These are phyloP conservation scores for Calliopsis andreniformis DNA, from an alignment of 1,140 invertebrate genomes.

Conservation along the genomic window DNA sequence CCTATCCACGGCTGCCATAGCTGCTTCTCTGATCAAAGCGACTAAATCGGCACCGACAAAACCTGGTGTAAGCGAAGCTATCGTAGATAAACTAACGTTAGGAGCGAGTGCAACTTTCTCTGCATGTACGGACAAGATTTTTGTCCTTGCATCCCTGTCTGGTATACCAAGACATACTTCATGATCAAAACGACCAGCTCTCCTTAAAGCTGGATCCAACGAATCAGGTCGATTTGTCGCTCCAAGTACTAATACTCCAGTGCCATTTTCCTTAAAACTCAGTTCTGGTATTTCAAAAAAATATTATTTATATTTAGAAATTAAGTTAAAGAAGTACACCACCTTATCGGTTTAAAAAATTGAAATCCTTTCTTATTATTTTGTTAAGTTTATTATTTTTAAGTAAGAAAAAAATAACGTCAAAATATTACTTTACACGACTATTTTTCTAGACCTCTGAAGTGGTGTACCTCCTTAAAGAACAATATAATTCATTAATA, in stretches of 20 bases:
- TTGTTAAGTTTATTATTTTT: no score
- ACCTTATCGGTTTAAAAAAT: no score
- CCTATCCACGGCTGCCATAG: constrained; percentile 91
- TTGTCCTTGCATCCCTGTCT: constrained; percentile 88
- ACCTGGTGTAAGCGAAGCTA: constrained; percentile 95
- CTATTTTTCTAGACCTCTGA: no score
- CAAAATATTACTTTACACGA: no score
- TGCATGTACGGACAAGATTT: constrained; percentile 89
- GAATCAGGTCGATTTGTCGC: constrained; percentile 97
- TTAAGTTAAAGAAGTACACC: constrained; percentile 1
- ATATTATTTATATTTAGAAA: not conserved
- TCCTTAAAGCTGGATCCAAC: constrained; percentile 94
- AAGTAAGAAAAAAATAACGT: no score
- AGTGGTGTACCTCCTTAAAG: no score
- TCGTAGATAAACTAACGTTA: constrained; percentile 86
- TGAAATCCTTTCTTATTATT: no score
- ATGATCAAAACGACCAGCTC: constrained; percentile 95
- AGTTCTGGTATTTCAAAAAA: constrained; percentile 81
- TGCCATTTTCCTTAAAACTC: constrained; percentile 83
- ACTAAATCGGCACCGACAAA: constrained; percentile 97
- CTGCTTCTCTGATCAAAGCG: constrained; percentile 92
- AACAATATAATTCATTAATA: not conserved
- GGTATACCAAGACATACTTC: constrained; percentile 98
- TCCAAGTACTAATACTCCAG: constrained; percentile 93
- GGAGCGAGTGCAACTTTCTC: constrained; percentile 85